These are phyloP conservation scores for Trichogramma pretiosum DNA, from an alignment of 1,140 invertebrate species.

Conservation along the genomic window DNA sequence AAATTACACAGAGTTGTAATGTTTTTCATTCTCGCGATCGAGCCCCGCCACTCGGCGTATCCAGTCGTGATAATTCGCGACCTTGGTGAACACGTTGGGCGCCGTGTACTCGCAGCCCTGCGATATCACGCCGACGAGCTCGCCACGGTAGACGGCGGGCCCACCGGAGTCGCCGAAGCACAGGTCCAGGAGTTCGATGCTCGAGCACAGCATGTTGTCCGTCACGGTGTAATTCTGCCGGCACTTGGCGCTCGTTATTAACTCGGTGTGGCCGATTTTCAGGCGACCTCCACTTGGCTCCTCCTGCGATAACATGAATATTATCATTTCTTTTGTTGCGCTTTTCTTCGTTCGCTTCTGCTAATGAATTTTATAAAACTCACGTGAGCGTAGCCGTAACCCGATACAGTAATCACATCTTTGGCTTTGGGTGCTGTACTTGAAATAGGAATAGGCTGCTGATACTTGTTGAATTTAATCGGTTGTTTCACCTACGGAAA, in stretches of 20 bases:
- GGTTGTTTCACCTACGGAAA: not conserved
- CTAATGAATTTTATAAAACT: too few species aligned
- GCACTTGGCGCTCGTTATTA: not conserved
- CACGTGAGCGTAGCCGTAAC: conserved; percentile 1
- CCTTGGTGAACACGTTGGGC: conserved; percentile 2
- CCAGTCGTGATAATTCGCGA: conserved; percentile 5
- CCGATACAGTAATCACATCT: not conserved
- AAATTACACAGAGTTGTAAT: too few species aligned
- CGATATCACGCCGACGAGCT: not conserved
- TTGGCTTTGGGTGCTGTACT: not conserved
- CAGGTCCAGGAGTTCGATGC: not conserved
- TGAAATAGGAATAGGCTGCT: not conserved
- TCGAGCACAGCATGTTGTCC: conserved; percentile 1
- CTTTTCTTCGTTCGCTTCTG: too few species aligned
- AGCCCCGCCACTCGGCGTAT: not conserved
- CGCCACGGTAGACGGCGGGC: not conserved
- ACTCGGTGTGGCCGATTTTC: not conserved
- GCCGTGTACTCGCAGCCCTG: conserved; percentile 2
- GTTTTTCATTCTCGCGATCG: too few species aligned
- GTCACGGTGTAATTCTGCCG: not conserved
- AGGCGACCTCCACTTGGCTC: not conserved
- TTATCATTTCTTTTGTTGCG: not conserved
- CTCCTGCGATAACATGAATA: not conserved
- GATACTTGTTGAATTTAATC: not conserved
- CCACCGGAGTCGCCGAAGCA: conserved; percentile 5